These are phyloP conservation scores for Turritopsis dohrnii DNA, from an alignment of 30 jellyfish, hydroid and myxozoan genomes.

Conservation along the genomic window DNA sequence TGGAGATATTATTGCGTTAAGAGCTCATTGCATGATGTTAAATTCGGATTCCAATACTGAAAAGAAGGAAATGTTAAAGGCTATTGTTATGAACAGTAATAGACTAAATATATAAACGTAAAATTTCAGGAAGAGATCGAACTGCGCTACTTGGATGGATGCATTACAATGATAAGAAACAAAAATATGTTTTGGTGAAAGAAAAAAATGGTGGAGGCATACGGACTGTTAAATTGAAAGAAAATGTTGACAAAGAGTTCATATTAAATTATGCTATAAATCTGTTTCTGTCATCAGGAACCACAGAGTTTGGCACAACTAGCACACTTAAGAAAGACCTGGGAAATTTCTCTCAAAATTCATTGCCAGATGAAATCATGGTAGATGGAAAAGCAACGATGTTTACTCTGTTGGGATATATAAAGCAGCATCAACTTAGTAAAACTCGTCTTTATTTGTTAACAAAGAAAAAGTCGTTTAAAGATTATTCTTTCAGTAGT, in stretches of 20 bases:
- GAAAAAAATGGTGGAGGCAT: background rate
- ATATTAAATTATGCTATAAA: background rate
- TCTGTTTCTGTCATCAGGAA: too few relatives aligned
- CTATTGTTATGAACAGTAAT: too few relatives aligned
- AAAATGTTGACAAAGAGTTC: background rate
- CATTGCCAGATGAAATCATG: background rate
- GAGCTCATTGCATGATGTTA: background rate
- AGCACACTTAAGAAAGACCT: background rate
- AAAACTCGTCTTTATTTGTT: background rate
- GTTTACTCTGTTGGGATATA: background rate
- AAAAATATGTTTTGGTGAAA: too few relatives aligned
- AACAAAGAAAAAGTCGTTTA: conserved; percentile 1
- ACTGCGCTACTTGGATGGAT: conserved; percentile 10
- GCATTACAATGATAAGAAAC: background rate
- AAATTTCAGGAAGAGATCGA: background rate
- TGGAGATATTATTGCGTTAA: background rate
- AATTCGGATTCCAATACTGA: background rate
- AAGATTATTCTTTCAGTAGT: background rate
- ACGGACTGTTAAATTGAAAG: background rate
- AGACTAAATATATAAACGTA: background rate
- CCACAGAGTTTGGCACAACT: background rate
- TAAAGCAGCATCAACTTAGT: background rate
- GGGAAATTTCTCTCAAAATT: background rate
- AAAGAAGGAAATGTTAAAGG: background rate
- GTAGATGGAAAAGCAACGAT: background rate